Evolutionary conservation across 2,113 vertebrate species (phyloP).

Genomic region (Xiphias gladius): DNA sequence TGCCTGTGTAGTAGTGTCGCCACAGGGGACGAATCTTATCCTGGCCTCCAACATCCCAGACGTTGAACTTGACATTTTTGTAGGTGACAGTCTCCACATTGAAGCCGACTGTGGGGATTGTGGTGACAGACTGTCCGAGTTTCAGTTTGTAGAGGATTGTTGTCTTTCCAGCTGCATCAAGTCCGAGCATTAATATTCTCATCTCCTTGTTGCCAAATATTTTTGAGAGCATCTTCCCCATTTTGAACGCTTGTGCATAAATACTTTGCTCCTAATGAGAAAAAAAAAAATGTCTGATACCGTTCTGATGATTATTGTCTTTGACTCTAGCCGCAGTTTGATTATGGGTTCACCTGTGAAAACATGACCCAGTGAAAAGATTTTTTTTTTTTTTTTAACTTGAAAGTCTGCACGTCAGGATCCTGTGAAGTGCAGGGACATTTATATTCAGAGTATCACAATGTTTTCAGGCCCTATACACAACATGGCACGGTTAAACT

Average conservation of each 20-base stretch:
- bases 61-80: constrained; percentile 99
- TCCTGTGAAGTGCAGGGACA: constrained; percentile 44
- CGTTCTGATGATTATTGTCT: constrained; percentile 27
- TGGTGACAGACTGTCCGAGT: constrained; percentile 98
- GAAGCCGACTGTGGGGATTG: constrained; percentile 98
- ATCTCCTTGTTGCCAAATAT: constrained; percentile 99
- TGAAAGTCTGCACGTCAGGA: constrained; percentile 46
- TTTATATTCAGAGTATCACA: constrained; percentile 62
- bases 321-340: constrained; percentile 24
- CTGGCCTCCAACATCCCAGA: constrained; percentile 99
- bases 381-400: neutral
- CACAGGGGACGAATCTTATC: constrained; percentile 99
- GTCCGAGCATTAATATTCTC: constrained; percentile 99
- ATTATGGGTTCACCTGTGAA: constrained; percentile 43
- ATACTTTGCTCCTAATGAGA: constrained; percentile 68
- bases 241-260: constrained; percentile 88
- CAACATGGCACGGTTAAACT: constrained; percentile 70
- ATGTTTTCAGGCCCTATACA: constrained; percentile 56
- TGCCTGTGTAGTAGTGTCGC: constrained; percentile 99
- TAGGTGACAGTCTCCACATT: constrained; percentile 99
- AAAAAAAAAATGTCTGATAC: constrained; percentile 33
- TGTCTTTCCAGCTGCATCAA: constrained; percentile 98
- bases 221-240: constrained; percentile 99
- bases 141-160: constrained; percentile 99
- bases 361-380: constrained; percentile 56